These are phyloP conservation scores for Pemphredon lugubris DNA, from an alignment of 2,888 invertebrate genomes.

Conservation along the genomic window DNA sequence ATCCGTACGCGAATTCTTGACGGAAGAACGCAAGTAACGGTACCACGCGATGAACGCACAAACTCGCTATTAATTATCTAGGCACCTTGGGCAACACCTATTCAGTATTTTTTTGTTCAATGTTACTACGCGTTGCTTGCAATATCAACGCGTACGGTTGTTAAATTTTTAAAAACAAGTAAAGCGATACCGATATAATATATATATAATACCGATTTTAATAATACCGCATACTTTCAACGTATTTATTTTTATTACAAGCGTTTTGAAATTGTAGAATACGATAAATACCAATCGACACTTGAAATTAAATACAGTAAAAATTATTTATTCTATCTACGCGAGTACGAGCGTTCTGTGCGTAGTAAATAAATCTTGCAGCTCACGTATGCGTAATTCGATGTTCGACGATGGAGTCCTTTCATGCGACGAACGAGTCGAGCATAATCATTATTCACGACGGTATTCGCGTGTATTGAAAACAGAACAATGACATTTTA, in stretches of 20 bases:
- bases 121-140: conserved; percentile 5
- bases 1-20: conserved; percentile 33
- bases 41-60: conserved; percentile 9
- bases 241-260: too few relatives aligned
- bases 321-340: too few relatives aligned
- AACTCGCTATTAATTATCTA: conserved; percentile 39
- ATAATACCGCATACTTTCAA: not conserved
- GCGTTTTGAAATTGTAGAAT: too few relatives aligned
- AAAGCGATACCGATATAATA: too few relatives aligned
- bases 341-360: not conserved
- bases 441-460: conserved; percentile 35
- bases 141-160: too few relatives aligned
- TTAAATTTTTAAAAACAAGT: too few relatives aligned
- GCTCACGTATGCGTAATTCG: conserved; percentile 24
- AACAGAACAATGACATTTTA: conserved; percentile 9
- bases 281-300: too few relatives aligned
- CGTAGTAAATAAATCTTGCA: not conserved
- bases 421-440: conserved; percentile 25
- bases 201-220: too few relatives aligned
- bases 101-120: not conserved
- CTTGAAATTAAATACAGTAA: too few relatives aligned
- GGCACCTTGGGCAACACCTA: conserved; percentile 35
- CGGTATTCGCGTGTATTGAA: conserved; percentile 10
- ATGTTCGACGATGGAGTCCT: conserved; percentile 21
- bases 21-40: conserved; percentile 41